Conservation (phyloP, 2,888 invertebrate genomes). For the Troilus luridus region DNA sequence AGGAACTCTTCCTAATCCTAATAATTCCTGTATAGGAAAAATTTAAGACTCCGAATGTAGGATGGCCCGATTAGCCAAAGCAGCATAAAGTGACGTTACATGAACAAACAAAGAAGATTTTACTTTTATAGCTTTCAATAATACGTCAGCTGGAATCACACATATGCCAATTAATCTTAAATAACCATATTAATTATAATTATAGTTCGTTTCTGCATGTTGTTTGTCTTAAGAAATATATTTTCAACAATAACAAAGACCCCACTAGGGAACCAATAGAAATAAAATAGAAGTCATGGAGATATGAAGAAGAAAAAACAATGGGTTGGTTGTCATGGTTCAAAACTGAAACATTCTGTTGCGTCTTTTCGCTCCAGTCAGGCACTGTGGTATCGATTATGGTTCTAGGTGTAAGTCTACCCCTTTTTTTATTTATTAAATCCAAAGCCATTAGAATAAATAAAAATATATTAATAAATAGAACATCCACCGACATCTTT, state of each 20-base stretch:
- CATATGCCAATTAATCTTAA: not conserved
- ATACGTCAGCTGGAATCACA: slow-evolving; percentile 18
- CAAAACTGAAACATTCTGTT: not conserved
- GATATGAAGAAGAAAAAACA: slow-evolving; percentile 30
- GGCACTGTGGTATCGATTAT: not conserved
- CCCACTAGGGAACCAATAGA: not conserved
- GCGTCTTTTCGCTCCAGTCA: slow-evolving; percentile 42
- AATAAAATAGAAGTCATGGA: not conserved
- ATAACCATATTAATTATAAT: not conserved
- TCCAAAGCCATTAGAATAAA: not conserved
- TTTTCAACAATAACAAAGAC: not conserved
- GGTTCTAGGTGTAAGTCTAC: slow-evolving; percentile 24
- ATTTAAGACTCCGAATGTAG: too few relatives aligned
- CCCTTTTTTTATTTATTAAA: not conserved
- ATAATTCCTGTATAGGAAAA: too few relatives aligned
- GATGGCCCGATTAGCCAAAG: too few relatives aligned
- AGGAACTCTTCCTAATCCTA: too few relatives aligned
- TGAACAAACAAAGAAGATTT: not conserved
- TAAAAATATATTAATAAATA: not conserved
- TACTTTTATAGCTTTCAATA: not conserved
- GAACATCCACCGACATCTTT: not conserved
- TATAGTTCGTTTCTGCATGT: not conserved
- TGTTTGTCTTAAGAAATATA: not conserved
- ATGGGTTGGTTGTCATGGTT: not conserved
- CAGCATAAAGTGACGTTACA: too few relatives aligned